Base-by-base conservation (phyloP, 2,797 vertebrate species). In the Coregonus suidteri region DNA sequence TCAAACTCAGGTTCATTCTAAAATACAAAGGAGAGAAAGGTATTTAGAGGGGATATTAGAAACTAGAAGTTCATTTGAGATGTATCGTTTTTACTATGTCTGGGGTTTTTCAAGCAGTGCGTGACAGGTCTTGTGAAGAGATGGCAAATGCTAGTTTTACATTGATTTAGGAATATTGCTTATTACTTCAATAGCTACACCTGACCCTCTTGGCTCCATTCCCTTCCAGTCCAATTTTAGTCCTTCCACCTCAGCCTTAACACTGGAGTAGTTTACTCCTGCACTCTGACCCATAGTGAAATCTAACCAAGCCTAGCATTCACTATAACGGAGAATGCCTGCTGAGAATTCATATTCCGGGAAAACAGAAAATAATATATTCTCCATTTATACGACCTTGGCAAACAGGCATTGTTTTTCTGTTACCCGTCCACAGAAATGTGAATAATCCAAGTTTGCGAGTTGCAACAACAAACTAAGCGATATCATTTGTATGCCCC, bases 81-180 rank as follows among this genome's bases (percentile, higher is more conserved):
- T 20, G 68, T 70, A 41, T 62, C 3, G 64, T 67, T 18, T 67
- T 35, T 16, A 35, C 14, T n/a, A 25, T 25, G n/a, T 20, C 20
- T 25, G 67, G 65, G 66, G 68, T 83, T 78, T 76, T 52, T 75
- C 34, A 75, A 78, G 52, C n/a, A 71, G 41, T 78, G 83, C 89
- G 75, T 83, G 88, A 80, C 83, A 78, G 82, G 16, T 77, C 66
- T 83, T 82, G 64, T 79, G 75, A 82, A 84, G 88, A 87, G 88
- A 89, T 52, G 79, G 78, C 87, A 89, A 90, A 87, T 88, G 87
- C 82, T 71, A 76, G 81, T 87, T 88, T 88, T 90, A 89, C 89
- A 90, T 90, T 85, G 86, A 90, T 87, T 86, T 87, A 89, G 88
- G 86, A 86, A 90, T 90, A 86, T 84, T 86, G 82, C 86, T 89